Conservation (phyloP, 23 tunicate genomes). For the Trididemnum clinides region DNA sequence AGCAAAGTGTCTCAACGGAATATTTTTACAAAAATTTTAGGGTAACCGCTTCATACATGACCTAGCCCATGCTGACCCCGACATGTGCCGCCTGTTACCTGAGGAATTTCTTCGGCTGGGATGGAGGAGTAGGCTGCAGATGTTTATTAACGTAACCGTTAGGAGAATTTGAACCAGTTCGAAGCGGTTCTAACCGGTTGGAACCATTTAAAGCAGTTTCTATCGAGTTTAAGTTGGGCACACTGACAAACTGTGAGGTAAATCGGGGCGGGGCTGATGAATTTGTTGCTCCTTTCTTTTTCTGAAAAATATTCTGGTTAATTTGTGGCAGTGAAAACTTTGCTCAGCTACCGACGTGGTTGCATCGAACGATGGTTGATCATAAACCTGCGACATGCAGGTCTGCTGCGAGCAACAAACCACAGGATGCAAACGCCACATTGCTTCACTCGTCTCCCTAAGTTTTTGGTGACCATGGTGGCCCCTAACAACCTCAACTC, state of each 20-base stretch:
- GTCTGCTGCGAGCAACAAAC: no score
- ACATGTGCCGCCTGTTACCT: no score
- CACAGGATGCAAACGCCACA: no score
- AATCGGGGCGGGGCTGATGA: constrained; percentile 66
- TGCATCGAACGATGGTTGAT: no score
- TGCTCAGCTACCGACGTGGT: no score
- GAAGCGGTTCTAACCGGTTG: constrained; percentile 85
- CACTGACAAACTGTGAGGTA: constrained; percentile 78
- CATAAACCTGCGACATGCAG: no score
- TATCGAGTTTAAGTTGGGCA: constrained; percentile 80
- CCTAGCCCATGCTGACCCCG: background rate
- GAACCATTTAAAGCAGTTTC: constrained; percentile 80
- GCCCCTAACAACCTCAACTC: no score
- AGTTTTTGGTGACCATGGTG: no score
- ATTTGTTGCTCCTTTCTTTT: constrained; percentile 46
- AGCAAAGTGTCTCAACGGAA: background rate
- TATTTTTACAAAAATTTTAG: background rate
- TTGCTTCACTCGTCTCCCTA: no score
- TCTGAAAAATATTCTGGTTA: no score
- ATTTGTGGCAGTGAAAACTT: no score
- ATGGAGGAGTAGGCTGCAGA: constrained; percentile 85
- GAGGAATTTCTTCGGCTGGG: constrained; percentile 82
- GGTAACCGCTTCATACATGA: background rate
- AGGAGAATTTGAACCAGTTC: constrained; percentile 73
- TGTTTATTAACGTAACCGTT: constrained; percentile 45